These are phyloP conservation scores for Parascotia fuliginaria DNA, from an alignment of 2,888 invertebrate species.

Conservation along the genomic window DNA sequence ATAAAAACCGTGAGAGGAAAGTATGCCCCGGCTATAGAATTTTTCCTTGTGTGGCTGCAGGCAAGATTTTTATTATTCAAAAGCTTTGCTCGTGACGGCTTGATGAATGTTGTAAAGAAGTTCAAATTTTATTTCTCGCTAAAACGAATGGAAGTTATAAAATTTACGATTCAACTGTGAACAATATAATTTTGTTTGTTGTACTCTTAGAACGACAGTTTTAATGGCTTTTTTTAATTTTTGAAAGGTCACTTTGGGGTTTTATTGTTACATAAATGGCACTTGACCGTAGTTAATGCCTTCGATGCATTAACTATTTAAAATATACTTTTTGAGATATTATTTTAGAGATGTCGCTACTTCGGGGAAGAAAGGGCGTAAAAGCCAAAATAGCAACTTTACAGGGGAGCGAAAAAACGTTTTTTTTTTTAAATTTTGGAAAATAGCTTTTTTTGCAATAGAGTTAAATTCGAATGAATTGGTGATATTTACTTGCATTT, in stretches of 20 bases:
- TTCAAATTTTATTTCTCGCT: conserved; percentile 74
- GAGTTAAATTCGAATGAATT: too few species aligned
- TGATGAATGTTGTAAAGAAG: conserved; percentile 80
- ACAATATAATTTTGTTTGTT: conserved; percentile 56
- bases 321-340: background rate
- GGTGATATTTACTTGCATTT: too few species aligned
- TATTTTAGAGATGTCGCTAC: too few species aligned
- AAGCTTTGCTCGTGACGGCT: conserved; percentile 75
- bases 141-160: conserved; percentile 63
- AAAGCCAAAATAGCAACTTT: too few species aligned
- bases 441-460: too few species aligned
- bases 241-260: conserved; percentile 23
- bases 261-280: conserved; percentile 23
- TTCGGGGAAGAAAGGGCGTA: too few species aligned
- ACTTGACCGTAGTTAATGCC: conserved; percentile 8
- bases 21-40: conserved; percentile 38
- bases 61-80: conserved; percentile 77
- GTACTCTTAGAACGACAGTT: conserved; percentile 38
- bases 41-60: conserved; percentile 39
- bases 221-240: conserved; percentile 39
- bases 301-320: conserved; percentile 5
- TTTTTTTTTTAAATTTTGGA: too few species aligned
- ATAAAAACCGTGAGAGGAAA: conserved; percentile 43
- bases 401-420: too few species aligned
- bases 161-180: conserved; percentile 62